These are phyloP conservation scores for Halisarca cf. caerulea DNA, from an alignment of 37 sponge, comb jelly and placozoan species.

Conservation along the genomic window DNA sequence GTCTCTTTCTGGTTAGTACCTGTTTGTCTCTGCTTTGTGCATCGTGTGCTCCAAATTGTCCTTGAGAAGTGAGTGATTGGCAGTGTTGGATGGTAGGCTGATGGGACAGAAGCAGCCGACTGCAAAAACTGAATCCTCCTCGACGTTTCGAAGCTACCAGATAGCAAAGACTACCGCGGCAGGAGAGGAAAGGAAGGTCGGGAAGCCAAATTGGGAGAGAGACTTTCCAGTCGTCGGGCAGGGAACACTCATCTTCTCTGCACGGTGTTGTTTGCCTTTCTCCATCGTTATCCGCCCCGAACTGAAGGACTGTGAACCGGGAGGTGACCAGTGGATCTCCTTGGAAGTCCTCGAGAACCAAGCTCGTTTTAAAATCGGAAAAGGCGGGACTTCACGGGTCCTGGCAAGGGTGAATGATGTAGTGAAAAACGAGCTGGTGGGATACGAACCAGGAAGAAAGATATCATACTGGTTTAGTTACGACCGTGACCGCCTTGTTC, in stretches of 20 bases:
- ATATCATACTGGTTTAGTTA: slow-evolving; percentile 73
- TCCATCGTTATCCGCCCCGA: slow-evolving; percentile 36
- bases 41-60: too few species aligned
- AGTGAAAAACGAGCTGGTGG: slow-evolving; percentile 20
- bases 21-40: too few species aligned
- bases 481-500: slow-evolving; percentile 40
- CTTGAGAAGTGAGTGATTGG: too few species aligned
- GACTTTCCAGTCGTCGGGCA: slow-evolving; percentile 48
- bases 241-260: slow-evolving; percentile 37
- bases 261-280: slow-evolving; percentile 30
- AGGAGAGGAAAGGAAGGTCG: slow-evolving; percentile 81
- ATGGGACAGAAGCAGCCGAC: too few species aligned
- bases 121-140: too few species aligned
- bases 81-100: too few species aligned
- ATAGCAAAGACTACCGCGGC: background rate
- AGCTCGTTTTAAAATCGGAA: slow-evolving; percentile 1
- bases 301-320: background rate
- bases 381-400: background rate
- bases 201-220: slow-evolving; percentile 60
- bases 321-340: slow-evolving; percentile 47
- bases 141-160: too few species aligned
- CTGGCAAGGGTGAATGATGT: background rate
- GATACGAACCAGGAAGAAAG: slow-evolving; percentile 38
- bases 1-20: too few species aligned
- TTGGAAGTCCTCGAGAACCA: slow-evolving; percentile 8